phyloP scores from a whole-genome alignment of 2,113 vertebrate species.

The Brachyistius frenatus region DNA sequence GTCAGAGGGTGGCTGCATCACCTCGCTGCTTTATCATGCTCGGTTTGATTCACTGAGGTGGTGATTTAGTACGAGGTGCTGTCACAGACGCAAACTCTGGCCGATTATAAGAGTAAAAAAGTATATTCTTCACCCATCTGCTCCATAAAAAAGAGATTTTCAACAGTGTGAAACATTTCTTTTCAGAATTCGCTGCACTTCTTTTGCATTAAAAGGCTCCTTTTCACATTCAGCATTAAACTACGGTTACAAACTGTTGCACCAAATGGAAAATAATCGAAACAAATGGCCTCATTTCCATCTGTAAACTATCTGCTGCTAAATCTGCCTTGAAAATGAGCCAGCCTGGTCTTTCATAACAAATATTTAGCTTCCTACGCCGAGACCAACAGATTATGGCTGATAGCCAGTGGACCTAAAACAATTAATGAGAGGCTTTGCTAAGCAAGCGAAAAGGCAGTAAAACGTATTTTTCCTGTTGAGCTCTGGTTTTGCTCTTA shows the following conservation, averaged over 20 bases:
- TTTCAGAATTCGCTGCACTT: not conserved
- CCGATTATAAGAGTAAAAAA: slow-evolving; percentile 3
- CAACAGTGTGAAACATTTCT: not conserved
- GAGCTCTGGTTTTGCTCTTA: slow-evolving; percentile 65
- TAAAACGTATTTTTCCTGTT: slow-evolving; percentile 63
- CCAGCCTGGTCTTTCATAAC: slow-evolving; percentile 76
- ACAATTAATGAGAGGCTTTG: slow-evolving; percentile 78
- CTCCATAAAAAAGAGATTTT: not conserved
- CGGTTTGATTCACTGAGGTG: slow-evolving; percentile 63
- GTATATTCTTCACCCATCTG: not conserved
- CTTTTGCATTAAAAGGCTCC: not conserved
- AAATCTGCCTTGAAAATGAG: slow-evolving; percentile 76
- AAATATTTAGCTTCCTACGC: slow-evolving; percentile 77
- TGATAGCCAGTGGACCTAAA: slow-evolving; percentile 79
- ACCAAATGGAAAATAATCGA: slow-evolving; percentile 61
- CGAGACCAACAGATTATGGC: slow-evolving; percentile 76
- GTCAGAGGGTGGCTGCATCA: slow-evolving; percentile 62
- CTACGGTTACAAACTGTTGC: slow-evolving; percentile 44
- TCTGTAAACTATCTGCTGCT: slow-evolving; percentile 73
- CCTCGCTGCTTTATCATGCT: slow-evolving; percentile 64
- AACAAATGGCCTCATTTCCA: slow-evolving; percentile 73
- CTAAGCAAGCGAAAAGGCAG: slow-evolving; percentile 70
- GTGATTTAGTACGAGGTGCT: slow-evolving; percentile 57
- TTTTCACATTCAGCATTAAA: slow-evolving; percentile 30
- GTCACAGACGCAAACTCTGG: slow-evolving; percentile 42